phyloP scores from a whole-genome alignment of 1,140 invertebrate genomes.

The Gryllus bimaculatus region DNA sequence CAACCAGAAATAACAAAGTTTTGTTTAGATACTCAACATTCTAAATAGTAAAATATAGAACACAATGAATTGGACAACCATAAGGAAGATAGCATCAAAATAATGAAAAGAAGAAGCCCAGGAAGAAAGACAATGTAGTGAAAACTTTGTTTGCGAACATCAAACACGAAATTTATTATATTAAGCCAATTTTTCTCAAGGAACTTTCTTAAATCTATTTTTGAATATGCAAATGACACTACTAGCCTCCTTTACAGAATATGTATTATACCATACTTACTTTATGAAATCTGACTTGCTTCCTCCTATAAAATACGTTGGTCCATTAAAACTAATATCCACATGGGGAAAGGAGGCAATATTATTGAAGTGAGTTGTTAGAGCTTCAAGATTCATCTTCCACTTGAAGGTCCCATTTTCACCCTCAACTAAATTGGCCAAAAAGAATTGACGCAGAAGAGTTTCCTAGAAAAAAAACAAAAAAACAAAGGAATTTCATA shows the following conservation, averaged over 20 bases:
- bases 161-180: too few relatives aligned
- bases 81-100: too few relatives aligned
- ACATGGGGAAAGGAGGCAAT: conserved; percentile 52
- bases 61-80: too few relatives aligned
- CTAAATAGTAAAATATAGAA: too few relatives aligned
- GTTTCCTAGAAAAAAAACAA: conserved; percentile 33
- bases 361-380: conserved; percentile 52
- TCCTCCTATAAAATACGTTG: conserved; percentile 75
- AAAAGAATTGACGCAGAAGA: conserved; percentile 52
- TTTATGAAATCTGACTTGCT: conserved; percentile 65
- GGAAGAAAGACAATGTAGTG: neutral
- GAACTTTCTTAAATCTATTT: neutral
- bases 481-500: conserved; percentile 12
- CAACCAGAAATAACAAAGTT: too few relatives aligned
- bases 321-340: conserved; percentile 47
- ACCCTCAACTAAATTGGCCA: conserved; percentile 65
- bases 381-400: conserved; percentile 61
- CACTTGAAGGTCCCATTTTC: conserved; percentile 53
- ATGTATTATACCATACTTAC: conserved; percentile 37
- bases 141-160: neutral
- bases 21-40: too few relatives aligned
- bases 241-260: conserved; percentile 8
- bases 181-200: too few relatives aligned
- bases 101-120: neutral
- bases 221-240: conserved; percentile 17